These are phyloP conservation scores for Prionace glauca DNA, from an alignment of 2,797 vertebrate species.

Conservation along the genomic window DNA sequence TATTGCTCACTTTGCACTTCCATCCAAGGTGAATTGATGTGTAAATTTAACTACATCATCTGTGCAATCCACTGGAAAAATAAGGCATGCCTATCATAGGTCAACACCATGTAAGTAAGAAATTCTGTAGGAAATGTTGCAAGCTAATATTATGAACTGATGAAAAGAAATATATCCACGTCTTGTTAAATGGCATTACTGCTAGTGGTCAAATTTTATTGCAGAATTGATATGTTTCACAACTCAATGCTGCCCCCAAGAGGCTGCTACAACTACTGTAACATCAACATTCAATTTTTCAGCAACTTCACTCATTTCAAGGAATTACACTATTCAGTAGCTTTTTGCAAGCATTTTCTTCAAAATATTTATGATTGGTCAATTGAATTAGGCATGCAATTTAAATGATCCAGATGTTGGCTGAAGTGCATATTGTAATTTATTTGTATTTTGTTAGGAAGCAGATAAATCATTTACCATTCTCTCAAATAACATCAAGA, in stretches of 20 bases:
- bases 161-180: not conserved
- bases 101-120: not conserved
- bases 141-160: not conserved
- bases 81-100: not conserved
- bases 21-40: not conserved
- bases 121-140: not conserved
- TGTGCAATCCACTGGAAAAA: not conserved
- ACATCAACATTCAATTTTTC: not conserved
- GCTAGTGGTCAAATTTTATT: not conserved
- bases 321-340: not conserved
- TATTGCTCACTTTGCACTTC: not conserved
- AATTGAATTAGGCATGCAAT: not conserved
- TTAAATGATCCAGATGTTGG: conserved; percentile 6
- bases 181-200: not conserved
- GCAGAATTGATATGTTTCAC: not conserved
- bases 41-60: not conserved
- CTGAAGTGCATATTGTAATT: not conserved
- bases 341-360: not conserved
- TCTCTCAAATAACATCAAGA: not conserved
- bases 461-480: not conserved
- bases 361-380: not conserved
- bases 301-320: not conserved
- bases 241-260: not conserved
- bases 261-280: not conserved
- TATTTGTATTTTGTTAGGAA: not conserved